These are phyloP conservation scores for Sweltsa coloradensis DNA, from an alignment of 1,140 invertebrate species.

Conservation along the genomic window DNA sequence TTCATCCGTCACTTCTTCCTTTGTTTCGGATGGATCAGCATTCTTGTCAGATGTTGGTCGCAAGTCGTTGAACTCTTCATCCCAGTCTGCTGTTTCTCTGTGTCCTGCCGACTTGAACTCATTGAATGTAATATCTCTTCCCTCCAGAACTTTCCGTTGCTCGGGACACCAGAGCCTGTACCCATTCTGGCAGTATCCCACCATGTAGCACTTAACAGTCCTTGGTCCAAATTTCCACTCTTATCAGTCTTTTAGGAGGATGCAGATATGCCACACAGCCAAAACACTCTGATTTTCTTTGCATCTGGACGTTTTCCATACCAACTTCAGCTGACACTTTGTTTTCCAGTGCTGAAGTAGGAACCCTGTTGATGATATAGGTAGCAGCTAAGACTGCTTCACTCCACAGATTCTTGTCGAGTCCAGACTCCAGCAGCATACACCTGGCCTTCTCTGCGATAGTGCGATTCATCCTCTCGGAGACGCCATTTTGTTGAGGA, in stretches of 20 bases:
- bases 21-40: background rate
- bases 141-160: constrained; percentile 11
- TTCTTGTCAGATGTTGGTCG: no score
- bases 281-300: constrained; percentile 23
- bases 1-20: background rate
- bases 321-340: constrained; percentile 23
- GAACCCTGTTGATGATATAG: constrained; percentile 30
- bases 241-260: constrained; percentile 19
- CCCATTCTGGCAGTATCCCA: constrained; percentile 17
- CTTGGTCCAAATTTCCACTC: constrained; percentile 17
- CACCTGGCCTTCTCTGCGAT: constrained; percentile 26
- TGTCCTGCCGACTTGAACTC: no score
- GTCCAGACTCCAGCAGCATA: constrained; percentile 23
- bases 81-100: no score
- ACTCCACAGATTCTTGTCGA: constrained; percentile 27
- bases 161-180: constrained; percentile 14
- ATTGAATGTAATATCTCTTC: no score
- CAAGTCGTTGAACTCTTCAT: no score
- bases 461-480: constrained; percentile 30
- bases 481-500: constrained; percentile 30
- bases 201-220: constrained; percentile 13
- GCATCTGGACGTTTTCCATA: constrained; percentile 19
- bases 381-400: constrained; percentile 29
- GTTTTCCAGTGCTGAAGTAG: constrained; percentile 11
- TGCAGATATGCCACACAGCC: constrained; percentile 23